Evolutionary conservation across 1,140 invertebrate genomes (phyloP), one percentile per base, ranked within the genome.

Genomic region (Drosophila pectinifera): DNA sequence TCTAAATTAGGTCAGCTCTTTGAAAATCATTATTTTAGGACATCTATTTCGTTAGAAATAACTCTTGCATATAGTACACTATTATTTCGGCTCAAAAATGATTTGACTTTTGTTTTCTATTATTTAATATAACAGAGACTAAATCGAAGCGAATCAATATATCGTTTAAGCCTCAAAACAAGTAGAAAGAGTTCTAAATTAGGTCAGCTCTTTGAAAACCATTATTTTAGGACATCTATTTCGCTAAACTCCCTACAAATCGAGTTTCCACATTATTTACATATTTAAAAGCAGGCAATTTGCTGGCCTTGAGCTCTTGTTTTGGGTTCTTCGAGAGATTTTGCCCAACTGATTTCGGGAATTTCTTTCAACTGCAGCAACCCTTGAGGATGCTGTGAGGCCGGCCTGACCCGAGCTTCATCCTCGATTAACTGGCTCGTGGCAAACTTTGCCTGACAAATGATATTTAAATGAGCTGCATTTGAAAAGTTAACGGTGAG

Each of bases 381-480:
- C 39, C 48, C 34, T 61, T 48, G 20, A 3, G 8, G 10, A 10
- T 10, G 10, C 8, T 31, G 28, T 31, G 28, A 31, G 7, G 26
- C 31, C 14, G 18, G 38, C 22, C 36, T n/a, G n/a, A n/a, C n/a
- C 34, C n/a, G 20, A 31, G 64, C 49, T 26, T 26, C 36, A 43
- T 70, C 65, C 65, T 41, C 68, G 64, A 48, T 72, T 72, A 72
- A 72, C 51, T 57, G 49, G 42, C 39, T 41, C 43, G 26, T 62
- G 38, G 48, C 24, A 77, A 84, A 80, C 68, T 48, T 82, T 69
- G 7, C 16, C 41, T 64, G 72, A 88, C 76, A 88, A 88, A 88
- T 88, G 68, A 83, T 88, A 83, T 88, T 88, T 77, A 88, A 88
- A 88, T 83, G 84, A 89, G 84, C 77, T 80, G 84, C 84, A 68